Evolutionary conservation across 53 echinoderm and acorn worm genomes (phyloP).

Genomic region (Astropecten irregularis): DNA sequence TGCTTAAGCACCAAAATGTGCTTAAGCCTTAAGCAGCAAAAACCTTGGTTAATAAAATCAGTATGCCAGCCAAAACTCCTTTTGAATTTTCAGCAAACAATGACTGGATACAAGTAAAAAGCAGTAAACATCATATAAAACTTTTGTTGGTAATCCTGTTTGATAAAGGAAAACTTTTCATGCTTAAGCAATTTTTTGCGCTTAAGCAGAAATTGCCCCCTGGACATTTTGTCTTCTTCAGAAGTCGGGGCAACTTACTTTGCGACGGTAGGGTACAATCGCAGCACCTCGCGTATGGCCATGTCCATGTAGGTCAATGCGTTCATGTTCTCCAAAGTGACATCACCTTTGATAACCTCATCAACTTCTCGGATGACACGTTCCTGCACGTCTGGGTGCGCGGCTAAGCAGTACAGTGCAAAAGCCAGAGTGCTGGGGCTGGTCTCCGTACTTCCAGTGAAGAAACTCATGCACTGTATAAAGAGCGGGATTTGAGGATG

Average conservation of each 20-base stretch:
- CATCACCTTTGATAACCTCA: slow-evolving; percentile 9
- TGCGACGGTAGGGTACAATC: slow-evolving; percentile 42
- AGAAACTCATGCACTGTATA: slow-evolving; percentile 51
- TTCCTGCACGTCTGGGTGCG: slow-evolving; percentile 56
- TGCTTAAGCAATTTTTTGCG: too few relatives aligned
- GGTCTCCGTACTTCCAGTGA: slow-evolving; percentile 49
- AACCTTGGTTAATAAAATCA: too few relatives aligned
- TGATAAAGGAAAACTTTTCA: too few relatives aligned
- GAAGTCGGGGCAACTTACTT: slow-evolving; percentile 52
- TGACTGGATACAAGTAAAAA: too few relatives aligned
- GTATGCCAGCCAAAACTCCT: too few relatives aligned
- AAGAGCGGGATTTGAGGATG: background rate
- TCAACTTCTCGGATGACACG: slow-evolving; percentile 50
- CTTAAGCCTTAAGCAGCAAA: too few relatives aligned
- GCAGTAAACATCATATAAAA: too few relatives aligned
- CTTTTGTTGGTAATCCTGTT: too few relatives aligned
- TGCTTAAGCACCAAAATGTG: too few relatives aligned
- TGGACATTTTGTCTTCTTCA: too few relatives aligned
- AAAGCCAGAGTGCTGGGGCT: slow-evolving; percentile 39
- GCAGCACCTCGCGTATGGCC: slow-evolving; percentile 34
- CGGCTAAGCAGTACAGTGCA: slow-evolving; percentile 19
- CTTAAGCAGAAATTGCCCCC: too few relatives aligned
- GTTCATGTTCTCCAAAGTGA: slow-evolving; percentile 10
- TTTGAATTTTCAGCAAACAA: too few relatives aligned
- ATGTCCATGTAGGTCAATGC: slow-evolving; percentile 49